Base-by-base conservation (phyloP, 2,797 vertebrate species). In the Peromyscus attwateri region DNA sequence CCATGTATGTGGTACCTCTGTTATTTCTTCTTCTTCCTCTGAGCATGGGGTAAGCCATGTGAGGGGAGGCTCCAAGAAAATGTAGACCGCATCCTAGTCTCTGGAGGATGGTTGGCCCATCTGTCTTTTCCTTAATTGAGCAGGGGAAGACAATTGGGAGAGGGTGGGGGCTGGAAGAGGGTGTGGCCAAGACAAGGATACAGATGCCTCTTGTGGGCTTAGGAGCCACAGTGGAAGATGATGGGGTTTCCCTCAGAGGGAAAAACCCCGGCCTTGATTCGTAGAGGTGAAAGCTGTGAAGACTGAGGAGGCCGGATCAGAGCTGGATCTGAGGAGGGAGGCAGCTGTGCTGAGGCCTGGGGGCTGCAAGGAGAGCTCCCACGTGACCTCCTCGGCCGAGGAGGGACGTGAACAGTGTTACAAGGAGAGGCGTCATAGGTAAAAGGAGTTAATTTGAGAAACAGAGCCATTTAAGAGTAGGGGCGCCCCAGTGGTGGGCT, bases 121-220 rank as follows among this genome's bases (percentile, higher is more conserved):
- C 29, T 81, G 3, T 6, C 7, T 31, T 80, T 40, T 2, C 14
- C 52, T 31, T 17, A n/a, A 9, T 17, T 13, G n/a, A 71, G 73
- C 40, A 80, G 40, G 0, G 2, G 11, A n/a, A 52, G 21, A 7
- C 83, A 43, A n/a, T 46, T 84, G 7, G 49, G 70, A 68, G 62
- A 43, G 6, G 60, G 52, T 6, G 10, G 27, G 27, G 27, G 16
- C 6, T 9, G 52, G 81, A 62, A 60, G 27, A 55, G 31, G 8
- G 3, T 52, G 13, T 46, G 46, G 71, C 23, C 4, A 1, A 37
- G 23, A 23, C 8, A 49, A 89, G 25, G 52, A 52, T 3, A 1
- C 2, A 0, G 0, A 7, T 21, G 8, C 55, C 46, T 84, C 64
- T 55, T 13, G 0, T 4, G n/a, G 46, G 55, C 9, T 89, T n/a